These are phyloP conservation scores for Verasper variegatus DNA, from an alignment of 2,113 vertebrate genomes.

Conservation along the genomic window DNA sequence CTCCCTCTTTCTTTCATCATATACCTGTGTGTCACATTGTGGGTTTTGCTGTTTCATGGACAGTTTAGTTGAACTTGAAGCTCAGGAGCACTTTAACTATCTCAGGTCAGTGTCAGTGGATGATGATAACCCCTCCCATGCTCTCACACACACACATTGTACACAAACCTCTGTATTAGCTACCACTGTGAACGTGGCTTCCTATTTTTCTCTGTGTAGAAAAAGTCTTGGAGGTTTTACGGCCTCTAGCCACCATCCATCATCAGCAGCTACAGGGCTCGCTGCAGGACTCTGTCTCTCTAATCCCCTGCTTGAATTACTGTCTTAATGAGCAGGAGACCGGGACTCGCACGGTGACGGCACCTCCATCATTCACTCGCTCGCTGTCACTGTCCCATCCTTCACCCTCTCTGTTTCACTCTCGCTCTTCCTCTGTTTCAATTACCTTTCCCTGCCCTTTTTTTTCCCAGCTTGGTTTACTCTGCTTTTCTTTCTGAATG, in stretches of 20 bases:
- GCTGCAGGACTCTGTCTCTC: conserved; percentile 52
- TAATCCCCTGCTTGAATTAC: conserved; percentile 69
- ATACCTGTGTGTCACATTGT: conserved; percentile 14
- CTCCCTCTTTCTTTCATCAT: neutral
- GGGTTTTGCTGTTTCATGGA: conserved; percentile 20
- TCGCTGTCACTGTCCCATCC: conserved; percentile 44
- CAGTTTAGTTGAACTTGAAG: conserved; percentile 12
- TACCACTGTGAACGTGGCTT: neutral
- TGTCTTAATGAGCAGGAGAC: conserved; percentile 73
- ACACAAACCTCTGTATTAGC: conserved; percentile 2
- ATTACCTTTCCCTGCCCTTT: conserved; percentile 23
- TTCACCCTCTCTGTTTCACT: conserved; percentile 54
- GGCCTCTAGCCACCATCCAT: conserved; percentile 46
- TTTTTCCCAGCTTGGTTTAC: neutral
- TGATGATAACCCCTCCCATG: neutral
- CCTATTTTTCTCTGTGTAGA: conserved; percentile 15
- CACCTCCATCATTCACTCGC: conserved; percentile 66
- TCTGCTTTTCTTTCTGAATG: neutral
- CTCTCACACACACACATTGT: neutral
- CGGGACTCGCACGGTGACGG: conserved; percentile 44
- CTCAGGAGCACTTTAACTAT: neutral
- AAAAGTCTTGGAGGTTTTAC: conserved; percentile 43
- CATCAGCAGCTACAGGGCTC: conserved; percentile 44
- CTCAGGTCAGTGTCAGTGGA: neutral
- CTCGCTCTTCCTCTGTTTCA: conserved; percentile 39